Percentiles rank a stretch among this genome's conserved stretches.
These are phyloP conservation scores for Himalopsyche anomala DNA, from an alignment of 2,888 invertebrate species.

Conservation along the genomic window DNA sequence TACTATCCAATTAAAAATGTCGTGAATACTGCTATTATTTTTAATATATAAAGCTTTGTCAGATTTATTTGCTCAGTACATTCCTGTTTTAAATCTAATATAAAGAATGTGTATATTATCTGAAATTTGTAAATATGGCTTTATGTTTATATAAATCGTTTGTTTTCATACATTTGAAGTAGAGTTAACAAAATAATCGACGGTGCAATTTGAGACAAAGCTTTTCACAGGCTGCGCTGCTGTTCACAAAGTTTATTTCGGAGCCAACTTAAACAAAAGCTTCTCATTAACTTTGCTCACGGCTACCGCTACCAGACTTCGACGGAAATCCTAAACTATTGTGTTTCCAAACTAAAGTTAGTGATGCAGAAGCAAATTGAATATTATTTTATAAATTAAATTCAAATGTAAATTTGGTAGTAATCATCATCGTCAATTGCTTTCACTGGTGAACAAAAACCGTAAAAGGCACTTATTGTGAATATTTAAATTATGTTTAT, in stretches of 20 bases:
- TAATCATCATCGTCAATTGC: too few species aligned
- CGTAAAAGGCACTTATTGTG: too few species aligned
- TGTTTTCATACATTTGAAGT: background rate
- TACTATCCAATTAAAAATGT: too few species aligned
- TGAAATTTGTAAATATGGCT: background rate
- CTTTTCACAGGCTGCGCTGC: slow-evolving; percentile 33
- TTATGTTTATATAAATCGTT: background rate
- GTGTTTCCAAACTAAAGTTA: background rate
- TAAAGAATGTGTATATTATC: too few species aligned
- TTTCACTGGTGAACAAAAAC: too few species aligned
- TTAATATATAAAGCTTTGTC: too few species aligned
- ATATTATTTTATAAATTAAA: too few species aligned
- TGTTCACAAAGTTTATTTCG: background rate
- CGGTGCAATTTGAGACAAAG: slow-evolving; percentile 13
- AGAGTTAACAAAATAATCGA: slow-evolving; percentile 4
- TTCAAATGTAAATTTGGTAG: too few species aligned
- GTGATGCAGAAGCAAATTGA: background rate
- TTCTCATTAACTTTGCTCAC: slow-evolving; percentile 22
- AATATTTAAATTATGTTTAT: too few species aligned
- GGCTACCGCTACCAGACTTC: background rate
- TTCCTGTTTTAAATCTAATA: too few species aligned
- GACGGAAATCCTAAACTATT: slow-evolving; percentile 11
- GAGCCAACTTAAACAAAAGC: slow-evolving; percentile 13
- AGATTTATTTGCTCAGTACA: too few species aligned
- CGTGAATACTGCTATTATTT: too few species aligned